Percentiles rank a stretch among this genome's conserved stretches.
phyloP scores from a whole-genome alignment of 1,140 invertebrate genomes.

The Atta colombica region DNA sequence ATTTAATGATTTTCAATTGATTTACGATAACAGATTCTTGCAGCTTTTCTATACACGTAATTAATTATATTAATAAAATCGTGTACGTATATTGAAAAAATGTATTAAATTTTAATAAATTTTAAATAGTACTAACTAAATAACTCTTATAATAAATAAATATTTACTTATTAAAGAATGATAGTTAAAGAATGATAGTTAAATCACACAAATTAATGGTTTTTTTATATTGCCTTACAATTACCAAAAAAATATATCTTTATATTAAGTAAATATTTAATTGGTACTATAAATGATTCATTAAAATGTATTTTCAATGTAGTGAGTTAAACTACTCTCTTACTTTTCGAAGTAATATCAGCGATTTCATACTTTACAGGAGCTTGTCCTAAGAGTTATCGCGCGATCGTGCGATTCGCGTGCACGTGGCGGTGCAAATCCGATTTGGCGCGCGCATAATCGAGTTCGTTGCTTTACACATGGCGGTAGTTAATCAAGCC shows the following conservation, averaged over 20 bases:
- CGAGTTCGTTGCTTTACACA: slow-evolving; percentile 53
- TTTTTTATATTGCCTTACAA: no score
- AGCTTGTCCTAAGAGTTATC: slow-evolving; percentile 29
- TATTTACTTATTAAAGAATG: no score
- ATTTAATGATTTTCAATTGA: not conserved
- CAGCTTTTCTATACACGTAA: not conserved
- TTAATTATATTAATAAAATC: slow-evolving; percentile 20
- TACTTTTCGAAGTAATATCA: not conserved
- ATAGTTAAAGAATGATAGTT: no score
- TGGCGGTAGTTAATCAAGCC: slow-evolving; percentile 54
- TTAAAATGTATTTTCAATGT: no score
- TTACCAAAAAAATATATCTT: no score
- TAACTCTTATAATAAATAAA: no score
- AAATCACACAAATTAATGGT: no score
- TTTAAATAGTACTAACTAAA: no score
- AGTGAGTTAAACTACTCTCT: not conserved
- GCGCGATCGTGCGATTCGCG: slow-evolving; percentile 38
- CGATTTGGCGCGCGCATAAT: slow-evolving; percentile 50
- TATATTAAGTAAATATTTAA: no score
- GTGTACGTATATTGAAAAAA: no score
- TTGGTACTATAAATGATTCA: no score
- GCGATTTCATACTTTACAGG: not conserved
- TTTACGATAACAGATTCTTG: not conserved
- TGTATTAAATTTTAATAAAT: no score
- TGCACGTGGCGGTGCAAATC: slow-evolving; percentile 40